Evolutionary conservation across 2,797 vertebrate genomes (phyloP).

Genomic region (Halcyon leucocephala): DNA sequence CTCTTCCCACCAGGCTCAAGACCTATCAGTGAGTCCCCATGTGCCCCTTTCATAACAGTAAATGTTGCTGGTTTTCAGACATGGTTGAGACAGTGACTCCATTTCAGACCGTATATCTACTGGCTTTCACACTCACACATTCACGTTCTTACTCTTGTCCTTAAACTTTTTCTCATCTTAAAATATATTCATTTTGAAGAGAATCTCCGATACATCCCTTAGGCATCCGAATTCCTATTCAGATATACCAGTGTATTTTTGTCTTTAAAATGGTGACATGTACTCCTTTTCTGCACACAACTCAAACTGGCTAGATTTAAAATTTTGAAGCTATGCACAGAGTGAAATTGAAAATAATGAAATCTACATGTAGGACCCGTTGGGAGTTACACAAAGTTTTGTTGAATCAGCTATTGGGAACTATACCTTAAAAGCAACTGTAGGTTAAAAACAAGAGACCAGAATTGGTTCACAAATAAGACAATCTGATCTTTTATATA

Average conservation of each 20-base stretch:
- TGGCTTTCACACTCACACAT: neutral
- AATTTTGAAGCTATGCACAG: neutral
- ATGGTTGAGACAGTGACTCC: neutral
- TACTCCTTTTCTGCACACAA: neutral
- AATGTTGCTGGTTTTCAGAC: neutral
- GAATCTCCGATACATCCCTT: neutral
- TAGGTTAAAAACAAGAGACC: neutral
- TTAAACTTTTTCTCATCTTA: neutral
- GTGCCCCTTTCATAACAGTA: neutral
- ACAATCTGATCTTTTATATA: neutral
- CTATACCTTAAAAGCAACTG: neutral
- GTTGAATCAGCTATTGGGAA: neutral
- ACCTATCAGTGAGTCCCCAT: neutral
- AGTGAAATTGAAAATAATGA: neutral
- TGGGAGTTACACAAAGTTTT: neutral
- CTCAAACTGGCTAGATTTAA: neutral
- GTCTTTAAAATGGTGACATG: neutral
- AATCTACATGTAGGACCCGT: accelerated
- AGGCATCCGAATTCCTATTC: neutral
- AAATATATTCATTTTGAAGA: neutral
- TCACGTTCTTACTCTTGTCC: neutral
- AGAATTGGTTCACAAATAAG: neutral
- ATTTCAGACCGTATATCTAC: neutral
- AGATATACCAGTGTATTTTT: neutral
- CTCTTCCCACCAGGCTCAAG: neutral